phyloP scores from a whole-genome alignment of 2,797 vertebrate species.

The Syndactyla subalaris region DNA sequence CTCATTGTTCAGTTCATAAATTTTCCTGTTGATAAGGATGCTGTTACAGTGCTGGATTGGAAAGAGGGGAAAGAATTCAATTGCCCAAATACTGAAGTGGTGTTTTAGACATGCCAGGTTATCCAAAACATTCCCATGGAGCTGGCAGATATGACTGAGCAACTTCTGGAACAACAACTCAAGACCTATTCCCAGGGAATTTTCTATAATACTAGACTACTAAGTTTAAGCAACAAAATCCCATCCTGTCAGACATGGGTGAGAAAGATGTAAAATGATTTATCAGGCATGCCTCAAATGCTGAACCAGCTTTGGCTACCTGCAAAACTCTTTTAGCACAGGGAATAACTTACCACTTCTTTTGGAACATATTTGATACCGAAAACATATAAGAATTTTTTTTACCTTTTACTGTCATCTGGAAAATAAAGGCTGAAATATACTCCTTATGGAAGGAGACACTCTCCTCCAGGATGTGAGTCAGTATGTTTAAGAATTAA shows the following conservation, averaged over 20 bases:
- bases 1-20: background rate
- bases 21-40: background rate
- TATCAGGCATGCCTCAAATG: background rate
- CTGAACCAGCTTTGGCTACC: background rate
- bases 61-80: background rate
- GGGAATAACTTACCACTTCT: background rate
- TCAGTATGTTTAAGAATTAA: background rate
- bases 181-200: background rate
- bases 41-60: background rate
- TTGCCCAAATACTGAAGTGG: background rate
- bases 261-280: background rate
- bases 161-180: background rate
- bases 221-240: background rate
- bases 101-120: background rate
- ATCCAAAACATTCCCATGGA: background rate
- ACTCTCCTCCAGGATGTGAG: background rate
- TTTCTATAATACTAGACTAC: background rate
- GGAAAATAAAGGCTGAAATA: background rate
- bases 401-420: background rate
- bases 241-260: background rate
- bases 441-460: background rate
- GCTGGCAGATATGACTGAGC: accelerated
- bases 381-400: background rate
- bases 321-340: background rate
- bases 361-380: background rate